Evolutionary conservation across 1,140 invertebrate genomes (phyloP), one percentile per base, ranked within the genome.

Genomic region (Mycetomoellerius zeteki): DNA sequence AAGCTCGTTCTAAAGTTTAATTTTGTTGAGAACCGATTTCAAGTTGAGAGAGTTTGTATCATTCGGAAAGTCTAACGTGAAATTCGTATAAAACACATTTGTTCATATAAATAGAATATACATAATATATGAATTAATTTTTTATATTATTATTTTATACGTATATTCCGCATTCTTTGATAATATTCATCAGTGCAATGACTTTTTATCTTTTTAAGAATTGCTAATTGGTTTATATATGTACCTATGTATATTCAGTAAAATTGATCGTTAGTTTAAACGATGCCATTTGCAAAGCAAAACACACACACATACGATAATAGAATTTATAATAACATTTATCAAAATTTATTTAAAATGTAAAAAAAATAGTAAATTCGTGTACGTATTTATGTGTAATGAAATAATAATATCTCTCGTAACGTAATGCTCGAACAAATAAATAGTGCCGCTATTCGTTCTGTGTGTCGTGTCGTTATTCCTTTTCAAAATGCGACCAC

Each of bases 1-100:
- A 50, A 16, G 14, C 0, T 30, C 4, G 3, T 73, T 7, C 37
- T 54, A 6, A 56, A 54, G 21, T 33, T 27, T 8, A 19, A 56
- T 33, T 56, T 30, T 12, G 27, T n/a, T 19, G n/a, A 56, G 52
- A 73, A 73, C 37, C 27, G 33, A 73, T 73, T 56, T 73, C 71
- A 73, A 27, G 12, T 73, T 37, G 16, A 56, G 27, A 56, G 27
- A 33, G n/a, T n/a, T 73, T 54, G 19, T 30, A 33, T 73, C 19
- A 56, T 16, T n/a, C 50, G 3, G 50, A 3, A 47, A 71, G 19
- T 33, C 16, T 33, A 73, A 54, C 19, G n/a, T 30, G 5, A 71
- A 71, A 71, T 71, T 47, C 37, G 3, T 47, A 27, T 50, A 10
- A 71, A 71, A 8, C 14, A 50, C 14, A 50, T 24, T 69, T 71